These are phyloP conservation scores for Hyposmocoma kahamanoa DNA, from an alignment of 1,140 invertebrate species.

Conservation along the genomic window DNA sequence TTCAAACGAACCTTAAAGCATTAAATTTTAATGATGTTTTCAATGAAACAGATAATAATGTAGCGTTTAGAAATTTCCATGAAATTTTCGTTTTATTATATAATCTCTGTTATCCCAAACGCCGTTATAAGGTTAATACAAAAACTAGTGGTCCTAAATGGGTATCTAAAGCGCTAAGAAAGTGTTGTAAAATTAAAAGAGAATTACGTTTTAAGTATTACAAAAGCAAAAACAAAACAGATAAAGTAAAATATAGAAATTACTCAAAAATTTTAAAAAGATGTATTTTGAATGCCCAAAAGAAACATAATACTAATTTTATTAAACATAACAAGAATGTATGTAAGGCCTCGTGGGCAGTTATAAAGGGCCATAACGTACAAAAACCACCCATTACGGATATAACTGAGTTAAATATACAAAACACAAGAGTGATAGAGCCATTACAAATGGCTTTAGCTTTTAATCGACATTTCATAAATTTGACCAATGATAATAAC, in stretches of 20 bases:
- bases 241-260: not conserved
- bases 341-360: not conserved
- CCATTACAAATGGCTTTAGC: not conserved
- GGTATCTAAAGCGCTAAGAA: not conserved
- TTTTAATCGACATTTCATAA: too few relatives aligned
- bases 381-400: not conserved
- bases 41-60: too few relatives aligned
- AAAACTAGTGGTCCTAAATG: not conserved
- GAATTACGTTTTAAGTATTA: too few relatives aligned
- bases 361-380: not conserved
- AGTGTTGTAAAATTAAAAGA: not conserved
- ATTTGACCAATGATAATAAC: too few relatives aligned
- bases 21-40: too few relatives aligned
- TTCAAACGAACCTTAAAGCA: too few relatives aligned
- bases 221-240: not conserved
- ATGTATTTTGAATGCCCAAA: not conserved
- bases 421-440: not conserved
- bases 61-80: too few relatives aligned
- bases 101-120: too few relatives aligned
- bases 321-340: not conserved
- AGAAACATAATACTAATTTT: not conserved
- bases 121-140: too few relatives aligned
- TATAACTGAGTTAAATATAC: not conserved
- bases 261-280: constrained; percentile 1
- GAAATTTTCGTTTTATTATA: too few relatives aligned